Evolutionary conservation across 2,113 vertebrate species (phyloP), one percentile per base, ranked within the genome.

Genomic region (Lathamus discolor): DNA sequence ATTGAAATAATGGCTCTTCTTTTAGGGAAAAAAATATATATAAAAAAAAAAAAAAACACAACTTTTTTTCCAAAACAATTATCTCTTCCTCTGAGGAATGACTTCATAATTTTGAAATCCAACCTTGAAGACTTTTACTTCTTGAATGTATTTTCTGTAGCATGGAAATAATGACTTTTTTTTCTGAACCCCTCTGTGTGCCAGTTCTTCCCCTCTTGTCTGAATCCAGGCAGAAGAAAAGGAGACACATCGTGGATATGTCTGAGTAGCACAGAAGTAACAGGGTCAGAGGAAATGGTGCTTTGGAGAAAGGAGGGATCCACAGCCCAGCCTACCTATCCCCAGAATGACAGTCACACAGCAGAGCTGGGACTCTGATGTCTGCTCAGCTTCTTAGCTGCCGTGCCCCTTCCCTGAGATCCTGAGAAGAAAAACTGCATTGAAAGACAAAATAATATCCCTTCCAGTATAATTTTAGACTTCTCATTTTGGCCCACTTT

Each of bases 331-430:
- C 14, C n/a, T 61, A 17, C 12, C 1, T 0, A 29, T 35, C 17
- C 61, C 6, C 1, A 7, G 3, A 8, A 23, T 0, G 0, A 7
- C 1, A 3, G 17, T 49, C 35, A 43, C 1, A 4, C 19, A 52
- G 19, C 4, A 63, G n/a, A 52, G 2, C 63, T 83, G 63, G 17
- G 63, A 78, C 13, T 35, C n/a, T 22, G 41, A n/a, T 0, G 0
- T 59, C 28, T 3, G 0, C 12, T 54, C 59, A 81, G 46, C 23
- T 1, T 2, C 10, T 75, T 31, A 41, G 46, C 29, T 46, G 6
- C 7, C 0, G 28, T 41, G 22, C 1, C 17, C 9, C 11, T 67
- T 93, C 16, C 27, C 61, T 57, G n/a, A 25, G 20, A 77, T 63
- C 13, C 37, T 62, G n/a, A 77, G 49, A 83, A 88, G 20, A 44